Evolutionary conservation across 2,888 invertebrate genomes (phyloP), one percentile per base, ranked within the genome.

Genomic region (Aricia artaxerxes): DNA sequence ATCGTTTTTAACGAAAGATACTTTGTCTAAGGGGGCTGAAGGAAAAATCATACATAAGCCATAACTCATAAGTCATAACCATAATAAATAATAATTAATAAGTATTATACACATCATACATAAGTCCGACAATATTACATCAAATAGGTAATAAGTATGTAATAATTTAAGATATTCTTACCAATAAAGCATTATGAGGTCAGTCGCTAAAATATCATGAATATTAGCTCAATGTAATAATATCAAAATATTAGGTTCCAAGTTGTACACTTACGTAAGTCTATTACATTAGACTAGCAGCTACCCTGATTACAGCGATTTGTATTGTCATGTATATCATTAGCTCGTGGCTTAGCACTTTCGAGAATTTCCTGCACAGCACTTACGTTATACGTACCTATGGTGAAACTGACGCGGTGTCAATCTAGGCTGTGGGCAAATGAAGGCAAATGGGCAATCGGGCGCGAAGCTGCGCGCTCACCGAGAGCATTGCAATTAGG

Each of bases 391-490:
- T 24, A 24, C 24, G 24, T 24, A 24, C 24, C 24, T 24, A 86
- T 85, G 78, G 79, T 78, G 80, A 81, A 78, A 80, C 79, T 80
- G 57, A 73, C 75, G 81, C 78, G 80, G 82, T 83, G 83, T 85
- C 84, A 85, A 84, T 85, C 84, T 81, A 80, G 24, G 61, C 61
- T 61, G 61, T 61, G 35, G 35, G 69, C 69, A 69, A 69, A 83
- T 82, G 82, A 82, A 82, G 82, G 78, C 80, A 81, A 82, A 82
- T 82, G 80, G 81, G 82, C 82, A 82, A 80, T 83, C 81, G 83
- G 81, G 84, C 82, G 81, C 82, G 81, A 82, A 83, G 79, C 80
- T 82, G 84, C 81, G 81, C 82, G 82, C 79, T 82, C 80, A 82
- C 81, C 81, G 81, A 79, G 83, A 81, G 80, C 81, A 81, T 82